Base-by-base conservation (phyloP, 2,888 invertebrate genomes). In the Cyclophora albipunctata region DNA sequence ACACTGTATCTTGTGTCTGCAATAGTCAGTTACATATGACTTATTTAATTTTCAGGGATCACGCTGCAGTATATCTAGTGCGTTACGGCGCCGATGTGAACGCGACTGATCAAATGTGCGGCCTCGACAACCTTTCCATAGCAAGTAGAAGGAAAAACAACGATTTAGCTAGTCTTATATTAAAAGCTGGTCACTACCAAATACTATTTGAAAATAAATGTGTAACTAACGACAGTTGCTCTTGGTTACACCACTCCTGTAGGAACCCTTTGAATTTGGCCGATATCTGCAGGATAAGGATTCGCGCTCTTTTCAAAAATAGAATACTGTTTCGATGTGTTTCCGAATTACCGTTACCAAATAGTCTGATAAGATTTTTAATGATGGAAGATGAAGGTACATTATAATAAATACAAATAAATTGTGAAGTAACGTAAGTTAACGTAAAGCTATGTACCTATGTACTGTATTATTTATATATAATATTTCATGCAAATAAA, bases 81-180 rank as follows among this genome's bases (percentile, higher is more conserved):
- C 87, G 90, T 49, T 89, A 92, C 57, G 93, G 93, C 40, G 91
- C 91, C 5, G 90, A 92, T 63, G 91, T 92, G 0, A 92, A 92
- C 68, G 75, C 89, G 3, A 88, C 90, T 55, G 91, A 91, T 62
- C 80, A 91, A 51, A 83, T 89, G 2, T 90, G 87, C 57, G 81
- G 81, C 3, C 81, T 91, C 50, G 91, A 91, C 60, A 90, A 90
- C 64, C 70, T 92, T 45, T 84, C 89, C 20, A 81, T 91, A 58
- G 91, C 91, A 5, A 86, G 89, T 55, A 78, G 85, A 50, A 69
- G 81, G 43, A 63, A 69, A 42, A 70, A 78, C 5, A 62, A 63
- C 48, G 63, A 65, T 45, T 69, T 89, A 42, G 82, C 82, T 2
- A 66, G 63, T 5, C 73, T 89, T 67, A 71, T 89, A 35, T 57